A percentile compares a stretch with the other conserved stretches of the same genome.
phyloP scores from a whole-genome alignment of 2,113 vertebrate species.

The Boleophthalmus pectinirostris region DNA sequence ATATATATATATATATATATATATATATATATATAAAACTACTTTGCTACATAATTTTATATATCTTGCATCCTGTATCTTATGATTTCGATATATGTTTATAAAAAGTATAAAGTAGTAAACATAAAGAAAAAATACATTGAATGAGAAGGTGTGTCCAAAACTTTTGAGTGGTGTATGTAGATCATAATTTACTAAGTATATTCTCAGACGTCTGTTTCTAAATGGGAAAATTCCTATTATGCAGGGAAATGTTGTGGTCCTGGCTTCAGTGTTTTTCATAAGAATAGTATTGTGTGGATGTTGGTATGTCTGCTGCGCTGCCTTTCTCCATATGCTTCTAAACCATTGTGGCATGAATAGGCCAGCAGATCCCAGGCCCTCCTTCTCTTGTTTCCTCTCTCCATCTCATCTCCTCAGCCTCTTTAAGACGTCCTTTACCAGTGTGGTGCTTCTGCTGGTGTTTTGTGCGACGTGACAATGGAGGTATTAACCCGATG shows the following conservation, averaged over 20 bases:
- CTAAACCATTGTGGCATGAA: slow-evolving; percentile 36
- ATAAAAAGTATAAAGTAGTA: too few species aligned
- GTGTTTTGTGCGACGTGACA: slow-evolving; percentile 49
- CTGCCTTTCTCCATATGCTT: slow-evolving; percentile 6
- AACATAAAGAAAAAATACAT: too few species aligned
- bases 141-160: too few species aligned
- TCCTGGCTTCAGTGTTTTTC: slow-evolving; percentile 13
- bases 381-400: slow-evolving; percentile 35
- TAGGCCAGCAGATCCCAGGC: slow-evolving; percentile 39
- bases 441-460: slow-evolving; percentile 25
- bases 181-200: too few species aligned
- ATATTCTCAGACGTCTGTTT: not conserved
- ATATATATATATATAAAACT: too few species aligned
- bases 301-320: not conserved
- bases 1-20: too few species aligned
- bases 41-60: too few species aligned
- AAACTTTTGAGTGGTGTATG: too few species aligned
- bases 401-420: slow-evolving; percentile 52
- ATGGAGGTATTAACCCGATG: slow-evolving; percentile 66
- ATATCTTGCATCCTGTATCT: too few species aligned
- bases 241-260: not conserved
- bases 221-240: not conserved
- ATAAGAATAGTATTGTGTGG: slow-evolving; percentile 10
- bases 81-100: too few species aligned
- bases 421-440: slow-evolving; percentile 50